phyloP scores from a whole-genome alignment of 2,797 vertebrate species.

The Alfaro cultratus region DNA sequence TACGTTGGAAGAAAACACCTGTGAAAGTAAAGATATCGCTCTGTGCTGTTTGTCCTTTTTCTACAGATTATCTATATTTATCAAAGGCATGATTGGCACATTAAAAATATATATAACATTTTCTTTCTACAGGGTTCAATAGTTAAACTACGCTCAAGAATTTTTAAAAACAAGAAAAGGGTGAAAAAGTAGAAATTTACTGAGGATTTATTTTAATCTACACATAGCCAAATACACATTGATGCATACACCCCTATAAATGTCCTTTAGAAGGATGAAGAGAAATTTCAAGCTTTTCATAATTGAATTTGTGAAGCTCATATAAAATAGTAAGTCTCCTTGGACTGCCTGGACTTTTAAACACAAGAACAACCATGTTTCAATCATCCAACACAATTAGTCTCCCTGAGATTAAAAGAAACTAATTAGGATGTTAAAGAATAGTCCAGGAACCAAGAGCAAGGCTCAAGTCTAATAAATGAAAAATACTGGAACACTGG shows the following conservation, averaged over 20 bases:
- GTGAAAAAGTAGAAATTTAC: not conserved
- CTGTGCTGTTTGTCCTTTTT: not conserved
- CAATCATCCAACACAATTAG: not conserved
- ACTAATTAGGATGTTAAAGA: not conserved
- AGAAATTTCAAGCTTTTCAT: not conserved
- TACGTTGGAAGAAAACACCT: not conserved
- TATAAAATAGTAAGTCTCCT: not conserved
- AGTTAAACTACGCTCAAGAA: not conserved
- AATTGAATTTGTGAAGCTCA: not conserved
- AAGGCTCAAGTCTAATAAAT: not conserved
- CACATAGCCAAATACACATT: not conserved
- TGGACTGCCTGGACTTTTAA: not conserved
- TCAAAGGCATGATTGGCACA: not conserved
- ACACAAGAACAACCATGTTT: not conserved
- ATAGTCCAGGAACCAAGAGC: not conserved
- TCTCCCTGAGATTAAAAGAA: not conserved
- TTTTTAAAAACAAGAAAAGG: not conserved
- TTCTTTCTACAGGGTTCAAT: not conserved
- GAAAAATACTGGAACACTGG: not conserved
- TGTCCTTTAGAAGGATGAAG: not conserved
- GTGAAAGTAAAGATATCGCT: not conserved
- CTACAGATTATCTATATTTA: not conserved
- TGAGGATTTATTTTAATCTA: not conserved
- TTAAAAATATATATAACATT: no score
- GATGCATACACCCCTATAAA: not conserved